These are phyloP conservation scores for Dinoponera quadriceps DNA, from an alignment of 1,140 invertebrate species.

Conservation along the genomic window DNA sequence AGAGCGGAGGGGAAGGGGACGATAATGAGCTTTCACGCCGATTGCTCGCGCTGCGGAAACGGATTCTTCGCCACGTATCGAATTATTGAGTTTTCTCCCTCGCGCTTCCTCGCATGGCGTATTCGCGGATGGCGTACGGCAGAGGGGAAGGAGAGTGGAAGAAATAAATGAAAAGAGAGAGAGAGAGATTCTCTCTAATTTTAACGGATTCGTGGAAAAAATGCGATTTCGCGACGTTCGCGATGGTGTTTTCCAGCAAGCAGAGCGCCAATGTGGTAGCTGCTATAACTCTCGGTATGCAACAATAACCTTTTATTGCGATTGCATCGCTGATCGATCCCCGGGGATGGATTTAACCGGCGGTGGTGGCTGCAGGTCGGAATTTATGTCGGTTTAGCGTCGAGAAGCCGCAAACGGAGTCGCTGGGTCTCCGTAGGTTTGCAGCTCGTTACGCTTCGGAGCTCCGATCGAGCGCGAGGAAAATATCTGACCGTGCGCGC, in stretches of 20 bases:
- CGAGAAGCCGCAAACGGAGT: slow-evolving; percentile 51
- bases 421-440: slow-evolving; percentile 38
- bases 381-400: slow-evolving; percentile 50
- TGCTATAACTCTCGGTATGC: slow-evolving; percentile 8
- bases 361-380: slow-evolving; percentile 35
- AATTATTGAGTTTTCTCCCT: slow-evolving; percentile 35
- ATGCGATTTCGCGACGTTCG: no score
- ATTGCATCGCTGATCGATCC: slow-evolving; percentile 55
- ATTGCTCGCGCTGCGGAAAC: slow-evolving; percentile 29
- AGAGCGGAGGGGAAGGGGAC: not conserved
- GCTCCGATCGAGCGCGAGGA: not conserved
- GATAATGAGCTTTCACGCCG: slow-evolving; percentile 56
- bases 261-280: not conserved
- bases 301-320: slow-evolving; percentile 62
- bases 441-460: slow-evolving; percentile 10
- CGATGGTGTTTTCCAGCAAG: slow-evolving; percentile 1
- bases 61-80: slow-evolving; percentile 33
- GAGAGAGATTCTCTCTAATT: no score
- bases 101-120: not conserved
- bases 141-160: no score
- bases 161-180: no score
- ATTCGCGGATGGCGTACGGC: not conserved
- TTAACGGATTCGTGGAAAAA: no score
- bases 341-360: slow-evolving; percentile 40
- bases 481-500: slow-evolving; percentile 3